Conservation (phyloP, 2,888 invertebrate species). For the Entomobrya multifasciata region DNA sequence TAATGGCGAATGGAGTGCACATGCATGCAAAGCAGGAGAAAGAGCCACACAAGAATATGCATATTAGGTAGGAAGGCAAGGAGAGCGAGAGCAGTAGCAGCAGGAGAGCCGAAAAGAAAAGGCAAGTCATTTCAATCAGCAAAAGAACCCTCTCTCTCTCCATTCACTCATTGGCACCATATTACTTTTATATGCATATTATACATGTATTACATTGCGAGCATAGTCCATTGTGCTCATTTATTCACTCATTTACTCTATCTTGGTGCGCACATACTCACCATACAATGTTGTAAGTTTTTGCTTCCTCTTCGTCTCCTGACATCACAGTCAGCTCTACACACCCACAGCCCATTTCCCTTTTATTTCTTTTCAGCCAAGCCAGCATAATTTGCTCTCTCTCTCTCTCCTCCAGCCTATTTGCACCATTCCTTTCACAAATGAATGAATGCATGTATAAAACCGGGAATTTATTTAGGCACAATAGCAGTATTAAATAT, state of each 20-base stretch:
- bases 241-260: constrained; percentile 26
- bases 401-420: constrained; percentile 36
- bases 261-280: constrained; percentile 42
- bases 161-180: constrained; percentile 45
- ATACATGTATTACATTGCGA: too few species aligned
- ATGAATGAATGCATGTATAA: constrained; percentile 6
- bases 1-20: constrained; percentile 51
- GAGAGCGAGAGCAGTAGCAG: constrained; percentile 7
- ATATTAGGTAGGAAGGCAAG: constrained; percentile 40
- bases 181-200: constrained; percentile 52
- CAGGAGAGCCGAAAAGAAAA: constrained; percentile 34
- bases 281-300: constrained; percentile 8
- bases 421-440: constrained; percentile 26
- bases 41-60: constrained; percentile 51
- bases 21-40: constrained; percentile 18
- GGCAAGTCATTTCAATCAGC: constrained; percentile 56
- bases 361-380: constrained; percentile 17
- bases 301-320: constrained; percentile 34
- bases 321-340: not conserved
- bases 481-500: too few species aligned
- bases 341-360: constrained; percentile 39
- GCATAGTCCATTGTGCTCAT: not conserved
- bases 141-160: constrained; percentile 42
- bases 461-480: not conserved
- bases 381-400: constrained; percentile 52